Percentiles rank a stretch among this genome's conserved stretches.
Conservation (phyloP, 1,140 invertebrate species). For the Orchestia grillus region DNA sequence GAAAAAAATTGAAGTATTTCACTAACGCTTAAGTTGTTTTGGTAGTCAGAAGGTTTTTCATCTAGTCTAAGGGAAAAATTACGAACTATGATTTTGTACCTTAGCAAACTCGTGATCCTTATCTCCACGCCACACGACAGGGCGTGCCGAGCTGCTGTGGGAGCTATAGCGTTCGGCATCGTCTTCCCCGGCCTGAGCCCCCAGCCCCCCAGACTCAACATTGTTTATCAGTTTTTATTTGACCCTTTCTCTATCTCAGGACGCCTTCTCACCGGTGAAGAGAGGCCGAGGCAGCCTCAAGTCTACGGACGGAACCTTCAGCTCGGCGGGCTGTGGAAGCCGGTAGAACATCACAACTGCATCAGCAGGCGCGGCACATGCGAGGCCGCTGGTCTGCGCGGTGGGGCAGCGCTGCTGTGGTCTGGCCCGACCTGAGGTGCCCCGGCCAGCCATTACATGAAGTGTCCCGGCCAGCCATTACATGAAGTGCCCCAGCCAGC, state of each 20-base stretch:
- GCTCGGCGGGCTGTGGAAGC: background rate
- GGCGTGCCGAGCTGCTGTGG: too few species aligned
- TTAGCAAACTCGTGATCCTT: background rate
- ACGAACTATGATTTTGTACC: background rate
- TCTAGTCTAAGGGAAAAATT: too few species aligned
- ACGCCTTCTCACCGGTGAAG: background rate
- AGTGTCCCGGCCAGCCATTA: too few species aligned
- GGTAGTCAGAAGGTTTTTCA: too few species aligned
- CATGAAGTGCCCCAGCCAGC: too few species aligned
- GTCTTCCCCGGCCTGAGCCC: background rate
- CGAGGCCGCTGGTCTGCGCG: background rate
- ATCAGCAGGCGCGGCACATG: background rate
- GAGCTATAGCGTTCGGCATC: background rate
- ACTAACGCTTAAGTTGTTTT: too few species aligned
- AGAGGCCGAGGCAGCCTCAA: background rate
- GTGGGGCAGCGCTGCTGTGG: too few species aligned
- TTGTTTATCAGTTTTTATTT: background rate
- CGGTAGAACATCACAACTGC: background rate
- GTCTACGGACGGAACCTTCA: background rate
- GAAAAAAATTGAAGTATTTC: too few species aligned
- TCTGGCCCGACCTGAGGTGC: background rate
- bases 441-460: too few species aligned
- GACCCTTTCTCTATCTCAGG: background rate
- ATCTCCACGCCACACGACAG: too few species aligned
- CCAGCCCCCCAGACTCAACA: background rate